Evolutionary conservation across 2,113 vertebrate species (phyloP).

Genomic region (Monopterus albus): DNA sequence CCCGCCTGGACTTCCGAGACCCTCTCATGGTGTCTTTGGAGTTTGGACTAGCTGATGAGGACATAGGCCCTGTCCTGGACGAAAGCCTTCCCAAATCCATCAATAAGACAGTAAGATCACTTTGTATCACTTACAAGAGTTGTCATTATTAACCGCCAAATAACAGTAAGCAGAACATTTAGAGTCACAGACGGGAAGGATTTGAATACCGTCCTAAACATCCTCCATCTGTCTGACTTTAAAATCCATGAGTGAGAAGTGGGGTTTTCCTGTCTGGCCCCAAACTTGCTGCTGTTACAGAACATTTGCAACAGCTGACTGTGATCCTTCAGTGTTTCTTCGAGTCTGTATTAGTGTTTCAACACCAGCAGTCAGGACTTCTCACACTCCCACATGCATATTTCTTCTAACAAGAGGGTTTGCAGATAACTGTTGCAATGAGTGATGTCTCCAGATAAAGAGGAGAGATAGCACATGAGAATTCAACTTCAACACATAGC

Average conservation of each 20-base stretch:
- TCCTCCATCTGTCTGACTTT: constrained; percentile 27
- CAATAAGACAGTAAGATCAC: constrained; percentile 88
- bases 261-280: constrained; percentile 22
- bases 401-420: constrained; percentile 44
- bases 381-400: constrained; percentile 70
- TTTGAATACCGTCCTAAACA: constrained; percentile 6
- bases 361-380: constrained; percentile 47
- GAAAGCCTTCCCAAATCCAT: constrained; percentile 86
- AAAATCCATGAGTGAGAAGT: constrained; percentile 13
- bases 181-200: constrained; percentile 28
- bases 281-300: constrained; percentile 10
- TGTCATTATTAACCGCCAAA: background rate
- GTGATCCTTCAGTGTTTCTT: constrained; percentile 54
- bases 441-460: constrained; percentile 29
- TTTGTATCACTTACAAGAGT: background rate
- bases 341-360: constrained; percentile 29
- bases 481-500: background rate
- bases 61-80: constrained; percentile 91
- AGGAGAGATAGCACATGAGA: constrained; percentile 5
- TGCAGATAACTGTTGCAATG: constrained; percentile 39
- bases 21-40: constrained; percentile 90
- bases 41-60: constrained; percentile 88
- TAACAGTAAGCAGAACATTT: constrained; percentile 6
- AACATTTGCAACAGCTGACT: constrained; percentile 70
- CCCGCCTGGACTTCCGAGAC: constrained; percentile 92